A percentile compares a stretch with the other conserved stretches of the same genome.
phyloP scores from a whole-genome alignment of 2,797 vertebrate genomes.

The Toxotes lorentzi region DNA sequence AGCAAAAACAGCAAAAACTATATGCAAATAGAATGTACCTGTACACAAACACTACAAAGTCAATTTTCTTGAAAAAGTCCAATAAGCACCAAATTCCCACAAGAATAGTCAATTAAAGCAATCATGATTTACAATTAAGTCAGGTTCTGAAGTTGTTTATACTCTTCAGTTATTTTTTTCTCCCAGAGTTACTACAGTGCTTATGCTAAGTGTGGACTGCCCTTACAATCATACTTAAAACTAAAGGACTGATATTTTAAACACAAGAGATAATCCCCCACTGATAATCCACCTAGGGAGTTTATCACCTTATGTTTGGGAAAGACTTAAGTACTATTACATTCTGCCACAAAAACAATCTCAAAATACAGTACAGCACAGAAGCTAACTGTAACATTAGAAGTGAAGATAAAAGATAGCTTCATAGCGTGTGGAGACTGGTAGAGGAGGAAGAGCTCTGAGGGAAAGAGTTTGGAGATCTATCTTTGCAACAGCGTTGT shows the following conservation, averaged over 20 bases:
- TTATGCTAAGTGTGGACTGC: background rate
- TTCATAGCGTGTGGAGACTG: constrained; percentile 82
- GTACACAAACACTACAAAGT: background rate
- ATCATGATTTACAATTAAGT: background rate
- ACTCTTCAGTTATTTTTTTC: background rate
- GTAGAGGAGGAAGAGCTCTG: constrained; percentile 78
- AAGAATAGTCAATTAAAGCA: background rate
- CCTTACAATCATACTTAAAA: background rate
- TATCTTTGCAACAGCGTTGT: constrained; percentile 73
- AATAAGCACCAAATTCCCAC: background rate
- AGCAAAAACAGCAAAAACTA: background rate
- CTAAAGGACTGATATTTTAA: background rate
- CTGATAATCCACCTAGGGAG: background rate
- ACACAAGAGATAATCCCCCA: constrained; percentile 12
- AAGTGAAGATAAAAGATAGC: constrained; percentile 84
- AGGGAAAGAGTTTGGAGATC: constrained; percentile 76
- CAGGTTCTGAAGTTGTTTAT: background rate
- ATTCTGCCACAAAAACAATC: constrained; percentile 13
- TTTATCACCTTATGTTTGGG: constrained; percentile 4
- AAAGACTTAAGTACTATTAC: background rate
- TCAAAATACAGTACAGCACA: background rate
- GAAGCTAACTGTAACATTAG: constrained; percentile 47
- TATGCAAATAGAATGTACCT: background rate
- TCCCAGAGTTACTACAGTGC: background rate
- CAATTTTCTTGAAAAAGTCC: background rate